Base-by-base conservation (phyloP, 92 coral and sea anemone genomes). In the Hydrozoanthus gracilis region DNA sequence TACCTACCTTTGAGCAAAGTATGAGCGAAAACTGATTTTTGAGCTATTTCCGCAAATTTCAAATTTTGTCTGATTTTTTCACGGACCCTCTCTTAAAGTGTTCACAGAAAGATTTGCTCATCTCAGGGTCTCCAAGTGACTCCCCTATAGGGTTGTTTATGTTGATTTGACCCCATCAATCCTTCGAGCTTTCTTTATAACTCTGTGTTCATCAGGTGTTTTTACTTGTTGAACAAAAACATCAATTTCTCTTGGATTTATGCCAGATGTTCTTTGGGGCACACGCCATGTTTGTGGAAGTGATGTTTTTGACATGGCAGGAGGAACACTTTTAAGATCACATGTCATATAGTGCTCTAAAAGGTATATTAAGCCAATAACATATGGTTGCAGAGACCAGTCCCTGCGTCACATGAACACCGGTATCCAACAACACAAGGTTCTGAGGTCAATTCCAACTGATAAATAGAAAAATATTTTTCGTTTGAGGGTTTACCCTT, bases 251-350 rank as follows among this genome's bases (percentile, higher is more conserved):
- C 84, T 7, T 10, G 79, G 90, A 35, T 83, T 83, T 2, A 88
- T 70, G 18, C 93, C 87, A 20, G 2, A 76, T 2, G 79, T 4
- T 39, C 87, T 73, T 6, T 71, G 51, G 4, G 93, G 93, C 6
- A 84, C 89, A 47, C 88, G 85, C 91, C 93, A 88, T 3, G 93
- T 82, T 50, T 90, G 93, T 0, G 93, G 90, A 5, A 90, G 16
- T 17, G 62, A 47, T 7, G 89, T 89, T 58, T 89, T 89, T 8
- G 88, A 84, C 71, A 84, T 84, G 17, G 82, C 51, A 8, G 88
- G 85, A 8, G 88, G 88, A 4, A 88, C 88, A 75, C 76, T 83
- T 35, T 51, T 4, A 0, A 88, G 14, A 16, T 35, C 88, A 6
- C 83, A 71, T 9, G 0, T 68, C 6, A 47, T 9, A 55, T 89